Conservation (phyloP, 1,140 invertebrate genomes). For the Bursaphelenchus mucronatus region DNA sequence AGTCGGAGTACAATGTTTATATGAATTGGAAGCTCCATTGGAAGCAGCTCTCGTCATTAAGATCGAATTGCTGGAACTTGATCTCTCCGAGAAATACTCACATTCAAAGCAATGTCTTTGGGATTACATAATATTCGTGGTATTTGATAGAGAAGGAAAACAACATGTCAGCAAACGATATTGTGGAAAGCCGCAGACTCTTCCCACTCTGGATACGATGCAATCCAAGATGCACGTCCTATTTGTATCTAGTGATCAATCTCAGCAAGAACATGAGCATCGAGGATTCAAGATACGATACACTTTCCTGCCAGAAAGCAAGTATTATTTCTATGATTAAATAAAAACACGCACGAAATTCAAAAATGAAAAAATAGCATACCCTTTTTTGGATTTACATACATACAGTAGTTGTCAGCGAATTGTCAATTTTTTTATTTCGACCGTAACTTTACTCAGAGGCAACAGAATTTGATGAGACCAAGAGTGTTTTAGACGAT, state of each 20-base stretch:
- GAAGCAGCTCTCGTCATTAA: slow-evolving; percentile 40
- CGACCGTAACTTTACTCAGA: too few species aligned
- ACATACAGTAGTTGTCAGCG: too few species aligned
- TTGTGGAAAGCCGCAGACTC: slow-evolving; percentile 9
- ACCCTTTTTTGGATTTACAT: too few species aligned
- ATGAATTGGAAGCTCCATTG: slow-evolving; percentile 24
- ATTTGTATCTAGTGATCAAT: slow-evolving; percentile 26
- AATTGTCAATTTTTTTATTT: too few species aligned
- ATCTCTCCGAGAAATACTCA: slow-evolving; percentile 32
- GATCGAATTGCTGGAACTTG: slow-evolving; percentile 40
- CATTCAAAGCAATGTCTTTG: slow-evolving; percentile 39
- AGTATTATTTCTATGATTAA: slow-evolving; percentile 19
- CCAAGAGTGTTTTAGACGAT: too few species aligned
- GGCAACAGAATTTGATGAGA: too few species aligned
- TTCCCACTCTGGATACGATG: slow-evolving; percentile 19
- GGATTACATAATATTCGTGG: slow-evolving; percentile 35
- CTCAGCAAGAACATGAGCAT: not conserved
- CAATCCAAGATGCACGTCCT: slow-evolving; percentile 9
- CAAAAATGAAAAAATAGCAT: slow-evolving; percentile 17
- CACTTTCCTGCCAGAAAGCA: slow-evolving; percentile 39
- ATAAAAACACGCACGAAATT: not conserved
- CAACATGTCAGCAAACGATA: slow-evolving; percentile 28
- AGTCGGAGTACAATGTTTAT: slow-evolving; percentile 25
- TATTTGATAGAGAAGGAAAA: slow-evolving; percentile 33
- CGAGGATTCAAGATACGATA: slow-evolving; percentile 38